Percentiles rank a stretch among this genome's conserved stretches.
Conservation (phyloP, 1,140 invertebrate species). For the Euura saliciscinereae region DNA sequence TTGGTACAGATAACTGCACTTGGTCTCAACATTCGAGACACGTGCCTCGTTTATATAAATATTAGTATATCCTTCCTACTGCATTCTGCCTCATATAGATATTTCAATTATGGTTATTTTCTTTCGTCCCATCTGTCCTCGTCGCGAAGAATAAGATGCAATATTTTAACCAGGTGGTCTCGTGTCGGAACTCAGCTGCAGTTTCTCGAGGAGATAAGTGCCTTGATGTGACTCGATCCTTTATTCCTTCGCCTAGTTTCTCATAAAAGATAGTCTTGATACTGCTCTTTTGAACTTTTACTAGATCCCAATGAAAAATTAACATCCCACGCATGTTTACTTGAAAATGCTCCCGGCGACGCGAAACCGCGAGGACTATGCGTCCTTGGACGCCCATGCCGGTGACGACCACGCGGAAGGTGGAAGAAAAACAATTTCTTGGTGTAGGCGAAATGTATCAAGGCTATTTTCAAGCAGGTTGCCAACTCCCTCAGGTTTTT, state of each 20-base stretch:
- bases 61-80: neutral
- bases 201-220: too few relatives aligned
- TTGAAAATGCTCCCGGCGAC: too few relatives aligned
- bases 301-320: too few relatives aligned
- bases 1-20: neutral
- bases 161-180: neutral
- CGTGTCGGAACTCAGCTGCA: neutral
- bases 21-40: neutral
- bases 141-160: neutral
- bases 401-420: slow-evolving; percentile 54
- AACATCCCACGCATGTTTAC: too few relatives aligned
- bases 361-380: neutral
- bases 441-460: slow-evolving; percentile 58
- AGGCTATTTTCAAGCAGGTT: slow-evolving; percentile 41
- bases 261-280: too few relatives aligned
- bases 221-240: too few relatives aligned
- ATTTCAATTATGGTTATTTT: neutral
- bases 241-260: too few relatives aligned
- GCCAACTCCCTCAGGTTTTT: neutral
- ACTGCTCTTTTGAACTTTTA: too few relatives aligned
- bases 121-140: neutral
- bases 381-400: slow-evolving; percentile 49
- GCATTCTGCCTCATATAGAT: slow-evolving; percentile 1
- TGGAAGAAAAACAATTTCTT: slow-evolving; percentile 49
- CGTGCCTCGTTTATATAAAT: neutral